Evolutionary conservation across 2,113 vertebrate species (phyloP).

Genomic region (Nasalis larvatus): DNA sequence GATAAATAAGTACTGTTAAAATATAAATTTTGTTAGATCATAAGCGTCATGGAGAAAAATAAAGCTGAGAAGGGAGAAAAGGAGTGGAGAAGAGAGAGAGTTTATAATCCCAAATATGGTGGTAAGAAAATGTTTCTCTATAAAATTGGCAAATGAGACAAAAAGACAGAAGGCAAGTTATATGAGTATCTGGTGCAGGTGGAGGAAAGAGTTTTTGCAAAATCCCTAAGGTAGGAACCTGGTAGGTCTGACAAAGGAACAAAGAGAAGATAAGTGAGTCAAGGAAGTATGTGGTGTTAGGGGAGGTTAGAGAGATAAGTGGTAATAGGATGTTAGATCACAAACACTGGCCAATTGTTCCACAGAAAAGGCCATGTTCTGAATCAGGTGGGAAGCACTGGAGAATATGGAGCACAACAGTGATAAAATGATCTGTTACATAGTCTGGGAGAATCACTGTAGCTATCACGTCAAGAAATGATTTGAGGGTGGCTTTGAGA

Average conservation of each 20-base stretch:
- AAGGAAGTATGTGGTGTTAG: neutral
- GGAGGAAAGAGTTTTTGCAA: neutral
- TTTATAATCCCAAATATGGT: neutral
- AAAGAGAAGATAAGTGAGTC: neutral
- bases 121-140: neutral
- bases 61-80: neutral
- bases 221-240: fast-evolving
- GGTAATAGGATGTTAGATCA: neutral
- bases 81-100: neutral
- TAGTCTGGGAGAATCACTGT: neutral
- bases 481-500: neutral
- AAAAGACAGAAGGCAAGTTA: neutral
- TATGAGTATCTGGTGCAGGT: neutral
- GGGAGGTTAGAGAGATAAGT: neutral
- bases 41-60: neutral
- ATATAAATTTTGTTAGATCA: neutral
- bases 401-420: neutral
- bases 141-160: neutral
- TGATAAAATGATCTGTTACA: too few relatives aligned
- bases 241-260: neutral
- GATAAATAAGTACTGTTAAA: neutral
- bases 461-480: neutral
- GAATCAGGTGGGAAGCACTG: neutral
- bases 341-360: neutral
- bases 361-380: neutral